Evolutionary conservation across 2,797 vertebrate species (phyloP).

Genomic region (Muraenolepis orangiensis): DNA sequence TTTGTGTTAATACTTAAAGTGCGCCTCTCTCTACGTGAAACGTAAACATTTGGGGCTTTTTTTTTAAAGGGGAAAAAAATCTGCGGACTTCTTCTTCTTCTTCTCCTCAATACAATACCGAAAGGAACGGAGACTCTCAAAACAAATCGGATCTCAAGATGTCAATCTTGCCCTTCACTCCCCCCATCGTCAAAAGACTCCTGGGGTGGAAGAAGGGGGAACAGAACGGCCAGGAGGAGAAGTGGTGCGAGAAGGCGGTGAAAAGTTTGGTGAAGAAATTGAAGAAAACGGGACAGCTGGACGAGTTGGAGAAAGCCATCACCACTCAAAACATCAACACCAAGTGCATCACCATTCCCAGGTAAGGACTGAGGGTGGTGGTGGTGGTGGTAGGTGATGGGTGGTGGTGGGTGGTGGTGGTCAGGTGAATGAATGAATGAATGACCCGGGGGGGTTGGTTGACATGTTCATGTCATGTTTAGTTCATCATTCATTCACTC

Average conservation of each 20-base stretch:
- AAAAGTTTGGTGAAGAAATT: constrained; percentile 98
- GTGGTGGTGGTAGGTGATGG: too few relatives aligned
- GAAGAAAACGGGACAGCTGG: constrained; percentile 98
- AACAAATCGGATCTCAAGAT: constrained; percentile 74
- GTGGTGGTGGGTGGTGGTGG: too few relatives aligned
- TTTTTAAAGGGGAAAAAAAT: constrained; percentile 3
- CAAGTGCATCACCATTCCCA: constrained; percentile 98
- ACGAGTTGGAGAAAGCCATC: constrained; percentile 97
- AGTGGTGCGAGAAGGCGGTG: constrained; percentile 98
- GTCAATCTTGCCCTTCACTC: constrained; percentile 98
- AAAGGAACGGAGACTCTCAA: constrained; percentile 32
- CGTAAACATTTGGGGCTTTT: background rate
- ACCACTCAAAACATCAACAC: constrained; percentile 94
- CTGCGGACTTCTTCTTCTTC: constrained; percentile 46
- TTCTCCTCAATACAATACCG: too few relatives aligned
- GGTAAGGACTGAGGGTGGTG: constrained; percentile 66
- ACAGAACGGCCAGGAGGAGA: constrained; percentile 98
- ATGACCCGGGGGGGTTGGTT: too few relatives aligned
- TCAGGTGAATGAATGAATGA: too few relatives aligned
- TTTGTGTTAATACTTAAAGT: too few relatives aligned
- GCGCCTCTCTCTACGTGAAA: background rate
- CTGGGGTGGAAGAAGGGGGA: constrained; percentile 98
- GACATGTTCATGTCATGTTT: too few relatives aligned
- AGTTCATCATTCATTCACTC: too few relatives aligned
- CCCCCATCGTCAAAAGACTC: constrained; percentile 95